Evolutionary conservation across 2,113 vertebrate genomes (phyloP), one percentile per base, ranked within the genome.

Genomic region (Chaetorhynchus papuensis): DNA sequence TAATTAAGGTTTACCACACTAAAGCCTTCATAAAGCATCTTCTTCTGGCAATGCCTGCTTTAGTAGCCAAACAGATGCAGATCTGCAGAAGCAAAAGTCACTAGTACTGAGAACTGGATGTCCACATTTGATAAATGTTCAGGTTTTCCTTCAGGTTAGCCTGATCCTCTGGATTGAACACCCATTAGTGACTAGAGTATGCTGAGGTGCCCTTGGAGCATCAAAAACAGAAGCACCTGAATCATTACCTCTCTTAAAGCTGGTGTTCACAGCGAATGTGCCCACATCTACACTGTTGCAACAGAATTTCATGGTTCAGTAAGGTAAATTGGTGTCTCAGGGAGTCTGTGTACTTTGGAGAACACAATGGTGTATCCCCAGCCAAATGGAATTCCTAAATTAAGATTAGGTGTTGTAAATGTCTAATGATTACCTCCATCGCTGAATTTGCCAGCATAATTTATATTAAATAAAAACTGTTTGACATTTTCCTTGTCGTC

Each of bases 181-280:
- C 4, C 23, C 6, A 5, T 42, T 74, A 70, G 11, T 45, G 31
- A 41, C 33, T 39, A 47, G 2, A 82, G 33, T 27, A 56, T 7
- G 24, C 61, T 27, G 39, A 63, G 14, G 47, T 59, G 47, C 20
- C 16, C 30, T 57, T n/a, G 41, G 56, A 50, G n/a, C 28, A 41
- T 41, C 20, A 53, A 77, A 77, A 60, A 37, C 7, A 1, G 19
- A 63, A 78, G 21, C 11, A 64, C 13, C 9, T 22, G 21, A 74
- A 72, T 39, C 6, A 41, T 35, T 31, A 18, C 15, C 45, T 53
- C 5, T 39, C 66, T 68, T 74, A 77, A 87, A 71, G 23, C 23
- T 49, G 12, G 6, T 68, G 13, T 68, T 70, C 0, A 1, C 24
- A 54, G 61, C 0, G 0, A 47, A 7, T 30, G 7, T 71, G 44